Evolutionary conservation across 2,888 invertebrate genomes (phyloP), one percentile per base, ranked within the genome.

Genomic region (Diploptera punctata): DNA sequence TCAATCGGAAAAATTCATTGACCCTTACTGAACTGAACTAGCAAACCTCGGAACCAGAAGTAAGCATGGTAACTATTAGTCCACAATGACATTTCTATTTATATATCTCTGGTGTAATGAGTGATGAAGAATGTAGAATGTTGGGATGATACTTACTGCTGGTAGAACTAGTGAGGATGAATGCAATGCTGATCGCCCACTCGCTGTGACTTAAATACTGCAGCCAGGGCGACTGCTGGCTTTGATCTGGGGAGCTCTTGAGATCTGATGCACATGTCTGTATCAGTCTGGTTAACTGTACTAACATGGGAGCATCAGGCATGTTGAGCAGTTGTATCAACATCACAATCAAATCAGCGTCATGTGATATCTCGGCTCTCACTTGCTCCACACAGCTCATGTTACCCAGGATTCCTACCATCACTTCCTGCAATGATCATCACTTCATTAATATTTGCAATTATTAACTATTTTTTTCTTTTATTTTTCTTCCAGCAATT

Each of bases 361-460:
- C 86, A 21, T 84, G 82, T 31, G 90, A 84, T 16, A 91, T 82
- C 26, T 84, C 83, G 68, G 85, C 82, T 19, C 91, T 87, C 2
- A 89, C 87, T 74, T 87, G 86, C 72, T 86, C 84, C 73, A 90
- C 87, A 78, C 91, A 91, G 75, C 92, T 91, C 88, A 96, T 90
- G 81, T 97, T 97, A 1, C 91, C 93, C 73, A 95, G 85, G 70
- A 95, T 93, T 5, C 96, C 96, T 18, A 96, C 84, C 44, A 94
- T 84, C 76, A 96, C 93, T 85, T 97, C 97, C 88, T 88, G 77
- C 44, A 81, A 79, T n/a, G n/a, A n/a, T n/a, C n/a, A n/a, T n/a
- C n/a, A n/a, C n/a, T n/a, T n/a, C n/a, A n/a, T n/a, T n/a, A n/a
- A n/a, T n/a, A n/a, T n/a, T n/a, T n/a, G n/a, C n/a, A n/a, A n/a